Base-by-base conservation (phyloP, 2,113 vertebrate species). In the Vanacampus margaritifer region DNA sequence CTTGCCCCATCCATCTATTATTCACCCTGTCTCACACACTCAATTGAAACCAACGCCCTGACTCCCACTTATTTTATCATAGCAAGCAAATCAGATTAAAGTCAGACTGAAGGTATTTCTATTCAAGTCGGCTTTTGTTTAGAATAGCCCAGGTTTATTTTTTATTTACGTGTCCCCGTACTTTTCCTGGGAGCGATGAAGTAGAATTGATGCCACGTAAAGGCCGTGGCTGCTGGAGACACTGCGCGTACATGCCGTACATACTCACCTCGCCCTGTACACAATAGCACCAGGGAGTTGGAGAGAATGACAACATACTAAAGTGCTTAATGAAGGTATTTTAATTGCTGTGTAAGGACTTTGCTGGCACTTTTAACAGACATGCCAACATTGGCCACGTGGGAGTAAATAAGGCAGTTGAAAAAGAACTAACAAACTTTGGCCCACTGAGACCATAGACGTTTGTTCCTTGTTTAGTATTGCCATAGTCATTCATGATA, bases 1-100 rank as follows among this genome's bases (percentile, higher is more conserved):
- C 17, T 11, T 16, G 43, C 68, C 24, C 21, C 48, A n/a, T 73
- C 53, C 57, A 16, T 71, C 65, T 67, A 65, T 69, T 62, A 61
- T 73, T 71, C 46, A 13, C 17, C 54, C 60, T 60, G 48, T 72
- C 63, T 45, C 43, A 17, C 57, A 35, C 45, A 50, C 13, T 51
- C 48, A 23, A 10, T 23, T 23, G 21, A 51, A n/a, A n/a, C n/a
- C n/a, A n/a, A n/a, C n/a, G n/a, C n/a, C n/a, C n/a, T n/a, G n/a
- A n/a, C n/a, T n/a, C n/a, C n/a, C n/a, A n/a, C n/a, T n/a, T n/a
- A n/a, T n/a, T n/a, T n/a, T n/a, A n/a, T n/a, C n/a, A n/a, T n/a
- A n/a, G n/a, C n/a, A n/a, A n/a, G n/a, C n/a, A n/a, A n/a, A n/a
- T n/a, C n/a, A n/a, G n/a, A n/a, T n/a, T n/a, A n/a, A n/a, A n/a